phyloP scores from a whole-genome alignment of 1,140 invertebrate species.

The Mactra quadrangularis region DNA sequence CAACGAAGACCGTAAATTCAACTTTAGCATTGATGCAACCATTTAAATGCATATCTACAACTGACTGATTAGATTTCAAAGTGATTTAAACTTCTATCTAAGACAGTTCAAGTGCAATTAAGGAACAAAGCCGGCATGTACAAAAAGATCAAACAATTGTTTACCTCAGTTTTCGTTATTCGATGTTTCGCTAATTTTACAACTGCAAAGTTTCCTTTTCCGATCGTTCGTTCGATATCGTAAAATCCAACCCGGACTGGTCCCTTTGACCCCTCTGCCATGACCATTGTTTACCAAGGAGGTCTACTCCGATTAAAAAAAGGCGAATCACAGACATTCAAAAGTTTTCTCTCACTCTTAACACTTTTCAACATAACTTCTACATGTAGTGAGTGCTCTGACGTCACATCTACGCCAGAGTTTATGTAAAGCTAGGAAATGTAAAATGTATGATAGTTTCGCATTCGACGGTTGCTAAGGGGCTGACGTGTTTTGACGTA shows the following conservation, averaged over 20 bases:
- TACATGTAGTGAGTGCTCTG: conserved; percentile 55
- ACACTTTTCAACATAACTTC: conserved; percentile 44
- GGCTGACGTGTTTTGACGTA: conserved; percentile 60
- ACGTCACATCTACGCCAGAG: conserved; percentile 59
- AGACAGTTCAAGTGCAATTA: no score
- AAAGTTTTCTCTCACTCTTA: conserved; percentile 47
- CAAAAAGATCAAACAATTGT: neutral
- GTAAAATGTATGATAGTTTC: conserved; percentile 21
- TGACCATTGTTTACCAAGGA: conserved; percentile 76
- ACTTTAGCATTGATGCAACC: no score
- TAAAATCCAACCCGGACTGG: conserved; percentile 96
- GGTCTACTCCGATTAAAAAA: conserved; percentile 54
- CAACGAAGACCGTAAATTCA: no score
- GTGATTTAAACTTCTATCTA: no score
- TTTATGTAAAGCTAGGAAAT: conserved; percentile 53
- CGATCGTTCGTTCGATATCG: conserved; percentile 97
- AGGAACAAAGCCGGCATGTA: no score
- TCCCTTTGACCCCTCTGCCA: conserved; percentile 77
- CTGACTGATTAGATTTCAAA: no score
- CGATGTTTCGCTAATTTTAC: conserved; percentile 97
- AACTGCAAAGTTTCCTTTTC: conserved; percentile 98
- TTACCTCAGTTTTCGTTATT: conserved; percentile 97
- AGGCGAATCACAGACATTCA: conserved; percentile 31
- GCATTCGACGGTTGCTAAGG: conserved; percentile 56
- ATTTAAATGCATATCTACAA: no score